These are phyloP conservation scores for Nycticryphes semicollaris DNA, from an alignment of 2,113 vertebrate genomes.

Conservation along the genomic window DNA sequence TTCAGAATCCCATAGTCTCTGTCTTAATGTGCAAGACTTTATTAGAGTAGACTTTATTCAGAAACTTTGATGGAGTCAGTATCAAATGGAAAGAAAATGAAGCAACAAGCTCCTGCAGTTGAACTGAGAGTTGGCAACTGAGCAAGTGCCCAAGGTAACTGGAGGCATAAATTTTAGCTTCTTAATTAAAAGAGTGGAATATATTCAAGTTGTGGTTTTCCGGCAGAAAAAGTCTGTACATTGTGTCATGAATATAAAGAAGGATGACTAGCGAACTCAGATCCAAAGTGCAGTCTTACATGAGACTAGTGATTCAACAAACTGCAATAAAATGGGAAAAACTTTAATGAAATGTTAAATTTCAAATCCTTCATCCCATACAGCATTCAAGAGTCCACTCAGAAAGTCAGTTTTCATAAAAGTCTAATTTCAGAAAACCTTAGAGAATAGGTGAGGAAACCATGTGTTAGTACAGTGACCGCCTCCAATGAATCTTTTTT, in stretches of 20 bases:
- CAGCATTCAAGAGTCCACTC: neutral
- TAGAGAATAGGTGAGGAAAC: neutral
- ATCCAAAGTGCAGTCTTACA: neutral
- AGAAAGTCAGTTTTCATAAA: neutral
- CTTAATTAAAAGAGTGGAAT: neutral
- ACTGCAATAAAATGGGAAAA: neutral
- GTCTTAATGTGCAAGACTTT: conserved; percentile 14
- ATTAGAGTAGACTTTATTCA: neutral
- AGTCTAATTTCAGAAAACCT: neutral
- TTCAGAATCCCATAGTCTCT: conserved; percentile 7
- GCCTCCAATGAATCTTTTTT: neutral
- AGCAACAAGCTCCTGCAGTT: neutral
- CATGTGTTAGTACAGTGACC: neutral
- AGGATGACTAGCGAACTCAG: neutral
- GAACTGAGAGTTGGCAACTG: neutral
- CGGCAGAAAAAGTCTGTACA: neutral
- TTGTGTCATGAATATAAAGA: neutral
- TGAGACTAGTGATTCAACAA: neutral
- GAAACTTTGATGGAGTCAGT: neutral
- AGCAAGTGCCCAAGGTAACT: neutral
- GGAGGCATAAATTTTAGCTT: neutral
- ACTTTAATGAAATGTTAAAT: neutral
- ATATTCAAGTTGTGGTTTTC: neutral
- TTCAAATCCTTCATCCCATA: neutral
- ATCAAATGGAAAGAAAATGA: neutral